Base-by-base conservation (phyloP, 2,888 invertebrate species). In the Ptychoptera albimana region DNA sequence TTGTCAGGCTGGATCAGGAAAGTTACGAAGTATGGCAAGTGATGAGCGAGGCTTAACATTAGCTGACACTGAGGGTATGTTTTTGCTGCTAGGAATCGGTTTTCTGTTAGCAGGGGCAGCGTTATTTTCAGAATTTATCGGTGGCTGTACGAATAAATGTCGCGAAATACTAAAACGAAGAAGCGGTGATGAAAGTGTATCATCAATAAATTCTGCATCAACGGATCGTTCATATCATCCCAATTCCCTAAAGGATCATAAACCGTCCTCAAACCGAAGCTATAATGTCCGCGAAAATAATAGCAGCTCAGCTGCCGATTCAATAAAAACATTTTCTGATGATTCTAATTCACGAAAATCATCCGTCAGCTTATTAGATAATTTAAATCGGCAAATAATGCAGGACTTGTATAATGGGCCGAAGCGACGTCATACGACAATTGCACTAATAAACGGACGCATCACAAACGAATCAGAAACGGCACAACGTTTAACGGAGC, bases 61-160 rank as follows among this genome's bases (percentile, higher is more conserved):
- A 30, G 83, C 81, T 54, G 86, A 86, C 49, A 83, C 82, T 0
- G 82, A 83, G 63, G 86, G 86, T 9, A 85, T 84, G 81, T 85
- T 84, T 55, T 61, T 85, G 3, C 67, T 86, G 1, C 66, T 85
- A 50, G 80, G 69, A 6, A 72, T 76, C 37, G 86, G 86, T 0
- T 79, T 80, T 55, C 55, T 79, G 1, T 56, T 79, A 23, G 83
- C 77, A 5, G 71, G 69, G 0, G 64, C 73, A 3, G 73, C 75
- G 4, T 61, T 84, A 9, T 52, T 77, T 11, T 75, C 79, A 0
- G 85, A 85, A 66, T 77, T 76, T 66, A 73, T 81, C 55, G 79
- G 80, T 14, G 80, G 81, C 2, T 77, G 78, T 48, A 67, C 77
- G 1, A 73, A 71, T 53, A 70, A 71, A 52, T 79, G 78, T 51